Percentiles rank a stretch among this genome's conserved stretches.
Conservation (phyloP, 2,113 vertebrate species). For the Petrocephalus zakoni region DNA sequence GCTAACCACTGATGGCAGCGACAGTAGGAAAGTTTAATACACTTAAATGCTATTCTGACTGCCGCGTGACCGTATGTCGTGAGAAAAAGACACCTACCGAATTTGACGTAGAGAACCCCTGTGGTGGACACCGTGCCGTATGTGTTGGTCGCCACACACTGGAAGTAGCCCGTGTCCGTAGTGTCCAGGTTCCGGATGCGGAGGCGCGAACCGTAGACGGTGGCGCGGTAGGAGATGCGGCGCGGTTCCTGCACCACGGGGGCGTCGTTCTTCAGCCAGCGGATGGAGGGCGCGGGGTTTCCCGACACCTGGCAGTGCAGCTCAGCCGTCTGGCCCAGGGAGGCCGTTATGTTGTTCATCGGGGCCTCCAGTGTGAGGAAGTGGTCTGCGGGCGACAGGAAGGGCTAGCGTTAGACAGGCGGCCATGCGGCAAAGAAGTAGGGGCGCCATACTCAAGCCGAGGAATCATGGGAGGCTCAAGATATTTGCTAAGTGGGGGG, state of each 20-base stretch:
- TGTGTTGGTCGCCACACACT: conserved; percentile 83
- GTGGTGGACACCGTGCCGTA: conserved; percentile 86
- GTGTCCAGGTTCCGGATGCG: conserved; percentile 93
- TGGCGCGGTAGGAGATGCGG: conserved; percentile 79
- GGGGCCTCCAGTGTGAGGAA: conserved; percentile 81
- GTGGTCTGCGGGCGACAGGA: conserved; percentile 57
- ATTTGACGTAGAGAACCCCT: conserved; percentile 90
- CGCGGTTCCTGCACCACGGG: conserved; percentile 91
- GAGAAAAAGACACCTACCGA: conserved; percentile 66
- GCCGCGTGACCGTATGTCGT: background rate
- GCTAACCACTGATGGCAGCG: background rate
- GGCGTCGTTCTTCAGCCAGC: conserved; percentile 96
- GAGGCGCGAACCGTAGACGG: conserved; percentile 79
- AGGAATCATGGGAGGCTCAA: too few species aligned
- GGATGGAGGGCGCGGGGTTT: conserved; percentile 74
- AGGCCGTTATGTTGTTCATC: conserved; percentile 98
- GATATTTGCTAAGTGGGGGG: background rate
- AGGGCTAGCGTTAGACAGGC: background rate
- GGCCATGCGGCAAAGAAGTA: background rate
- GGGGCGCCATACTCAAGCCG: too few species aligned
- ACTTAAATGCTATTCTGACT: background rate
- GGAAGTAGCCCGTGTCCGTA: conserved; percentile 96
- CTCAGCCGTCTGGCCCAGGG: conserved; percentile 85
- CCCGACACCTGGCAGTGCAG: conserved; percentile 86
- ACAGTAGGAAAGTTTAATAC: background rate